These are phyloP conservation scores for Protosalanx chinensis DNA, from an alignment of 2,797 vertebrate species.

Conservation along the genomic window DNA sequence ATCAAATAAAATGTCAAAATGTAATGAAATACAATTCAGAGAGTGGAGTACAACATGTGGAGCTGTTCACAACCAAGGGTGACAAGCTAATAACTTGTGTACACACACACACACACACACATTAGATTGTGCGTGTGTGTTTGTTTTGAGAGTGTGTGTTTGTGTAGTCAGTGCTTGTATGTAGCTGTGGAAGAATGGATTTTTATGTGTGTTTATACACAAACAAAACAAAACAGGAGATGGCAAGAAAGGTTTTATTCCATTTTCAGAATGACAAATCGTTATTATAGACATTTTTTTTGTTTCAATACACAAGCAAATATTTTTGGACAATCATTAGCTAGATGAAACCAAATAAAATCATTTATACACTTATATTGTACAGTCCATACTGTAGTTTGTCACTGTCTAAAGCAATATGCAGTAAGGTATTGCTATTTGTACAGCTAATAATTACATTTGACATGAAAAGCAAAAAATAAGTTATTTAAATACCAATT, in stretches of 20 bases:
- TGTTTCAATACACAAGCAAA: conserved; percentile 94
- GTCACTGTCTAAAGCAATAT: conserved; percentile 89
- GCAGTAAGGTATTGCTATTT: conserved; percentile 90
- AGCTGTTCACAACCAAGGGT: conserved; percentile 15
- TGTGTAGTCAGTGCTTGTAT: neutral
- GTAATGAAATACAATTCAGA: conserved; percentile 26
- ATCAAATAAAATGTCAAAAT: conserved; percentile 26
- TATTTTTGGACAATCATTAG: conserved; percentile 89
- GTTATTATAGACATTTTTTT: conserved; percentile 93
- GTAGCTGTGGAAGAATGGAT: neutral
- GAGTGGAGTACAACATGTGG: conserved; percentile 5
- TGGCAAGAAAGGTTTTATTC: conserved; percentile 88
- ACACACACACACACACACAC: conserved; percentile 9
- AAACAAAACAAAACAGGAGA: conserved; percentile 13
- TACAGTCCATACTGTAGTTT: conserved; percentile 89
- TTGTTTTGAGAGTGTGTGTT: conserved; percentile 12
- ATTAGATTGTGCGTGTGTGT: conserved; percentile 8
- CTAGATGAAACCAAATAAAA: conserved; percentile 91
- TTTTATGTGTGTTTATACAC: neutral
- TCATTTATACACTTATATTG: conserved; percentile 92
- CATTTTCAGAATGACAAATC: conserved; percentile 90
- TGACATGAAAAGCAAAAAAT: conserved; percentile 91
- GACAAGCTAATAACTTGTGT: neutral
- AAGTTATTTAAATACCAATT: conserved; percentile 99
- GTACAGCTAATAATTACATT: conserved; percentile 99